A percentile compares a stretch with the other conserved stretches of the same genome.
These are phyloP conservation scores for Emydoidea blandingii DNA, from an alignment of 2,797 vertebrate genomes.

Conservation along the genomic window DNA sequence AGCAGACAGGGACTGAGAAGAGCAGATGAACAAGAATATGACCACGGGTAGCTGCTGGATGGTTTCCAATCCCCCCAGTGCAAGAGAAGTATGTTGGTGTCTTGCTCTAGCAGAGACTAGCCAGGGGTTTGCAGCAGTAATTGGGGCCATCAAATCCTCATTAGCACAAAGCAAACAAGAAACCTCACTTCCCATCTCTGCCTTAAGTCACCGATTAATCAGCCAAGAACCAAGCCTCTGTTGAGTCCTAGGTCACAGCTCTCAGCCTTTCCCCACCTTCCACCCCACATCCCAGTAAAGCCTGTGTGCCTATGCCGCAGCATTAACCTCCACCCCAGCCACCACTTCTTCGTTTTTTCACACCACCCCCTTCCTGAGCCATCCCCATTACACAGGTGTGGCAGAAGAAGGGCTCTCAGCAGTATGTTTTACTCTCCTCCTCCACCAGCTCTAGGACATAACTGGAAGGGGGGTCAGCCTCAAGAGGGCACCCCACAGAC, in stretches of 20 bases:
- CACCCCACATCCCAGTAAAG: not conserved
- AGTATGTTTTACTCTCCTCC: not conserved
- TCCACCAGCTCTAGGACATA: not conserved
- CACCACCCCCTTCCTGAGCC: not conserved
- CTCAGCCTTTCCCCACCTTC: not conserved
- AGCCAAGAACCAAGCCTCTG: fast-evolving
- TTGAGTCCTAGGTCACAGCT: not conserved
- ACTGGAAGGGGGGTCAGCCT: no score
- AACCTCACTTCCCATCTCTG: not conserved
- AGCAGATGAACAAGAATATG: not conserved
- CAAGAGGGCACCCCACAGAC: not conserved
- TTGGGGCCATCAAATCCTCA: not conserved
- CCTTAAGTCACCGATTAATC: not conserved
- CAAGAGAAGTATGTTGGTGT: not conserved
- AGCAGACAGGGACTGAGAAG: not conserved
- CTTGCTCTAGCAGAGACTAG: not conserved
- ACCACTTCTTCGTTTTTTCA: not conserved
- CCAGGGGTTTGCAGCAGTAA: not conserved
- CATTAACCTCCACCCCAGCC: no score
- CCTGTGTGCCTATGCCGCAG: no score
- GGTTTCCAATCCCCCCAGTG: not conserved
- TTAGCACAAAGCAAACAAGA: not conserved
- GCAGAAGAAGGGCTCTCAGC: not conserved
- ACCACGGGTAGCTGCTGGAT: not conserved
- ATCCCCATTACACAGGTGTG: not conserved